Evolutionary conservation across 1,140 invertebrate species (phyloP).

Genomic region (Hyposmocoma kahamanoa): DNA sequence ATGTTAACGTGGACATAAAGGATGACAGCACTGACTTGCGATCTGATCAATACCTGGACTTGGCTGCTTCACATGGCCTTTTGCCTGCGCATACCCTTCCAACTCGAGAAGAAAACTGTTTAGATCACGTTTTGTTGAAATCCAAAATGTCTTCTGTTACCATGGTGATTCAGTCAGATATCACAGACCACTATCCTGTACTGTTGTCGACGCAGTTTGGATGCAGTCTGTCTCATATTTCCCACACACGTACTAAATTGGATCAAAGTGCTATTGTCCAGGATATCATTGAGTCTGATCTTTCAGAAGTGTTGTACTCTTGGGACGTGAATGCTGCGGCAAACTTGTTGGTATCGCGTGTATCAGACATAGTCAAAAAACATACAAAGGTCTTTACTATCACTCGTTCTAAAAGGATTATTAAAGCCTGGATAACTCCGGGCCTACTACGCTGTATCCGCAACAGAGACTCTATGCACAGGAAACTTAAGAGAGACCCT

Average conservation of each 20-base stretch:
- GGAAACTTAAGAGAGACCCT: background rate
- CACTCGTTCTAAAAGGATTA: background rate
- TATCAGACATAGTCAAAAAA: background rate
- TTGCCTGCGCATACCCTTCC: background rate
- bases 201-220: too few species aligned
- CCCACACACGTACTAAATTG: background rate
- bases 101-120: background rate
- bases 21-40: background rate
- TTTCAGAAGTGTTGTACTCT: background rate
- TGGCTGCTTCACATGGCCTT: slow-evolving; percentile 1
- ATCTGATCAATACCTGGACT: background rate
- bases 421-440: background rate
- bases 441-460: background rate
- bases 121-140: slow-evolving; percentile 8
- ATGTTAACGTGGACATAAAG: slow-evolving; percentile 4
- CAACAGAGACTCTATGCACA: slow-evolving; percentile 1
- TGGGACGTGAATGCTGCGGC: background rate
- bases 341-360: background rate
- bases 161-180: background rate
- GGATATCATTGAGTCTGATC: background rate
- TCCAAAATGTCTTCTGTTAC: background rate
- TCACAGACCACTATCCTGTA: slow-evolving; percentile 7
- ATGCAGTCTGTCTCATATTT: background rate
- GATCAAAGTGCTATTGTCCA: background rate
- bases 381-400: background rate